phyloP scores from a whole-genome alignment of 2,113 vertebrate species.

The Toxotes chatareus region DNA sequence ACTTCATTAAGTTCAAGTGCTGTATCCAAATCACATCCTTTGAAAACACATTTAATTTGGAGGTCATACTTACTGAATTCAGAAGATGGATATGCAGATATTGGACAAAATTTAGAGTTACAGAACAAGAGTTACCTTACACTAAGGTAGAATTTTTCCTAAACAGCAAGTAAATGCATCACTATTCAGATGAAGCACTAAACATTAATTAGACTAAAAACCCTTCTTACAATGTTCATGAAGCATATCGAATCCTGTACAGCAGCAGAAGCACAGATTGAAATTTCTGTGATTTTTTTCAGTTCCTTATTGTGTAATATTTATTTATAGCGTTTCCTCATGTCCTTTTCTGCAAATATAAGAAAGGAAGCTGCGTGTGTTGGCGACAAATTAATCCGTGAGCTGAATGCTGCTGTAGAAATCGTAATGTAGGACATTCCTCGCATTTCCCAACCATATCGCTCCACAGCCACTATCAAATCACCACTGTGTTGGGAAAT shows the following conservation, averaged over 20 bases:
- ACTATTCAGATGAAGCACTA: background rate
- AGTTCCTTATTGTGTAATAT: constrained; percentile 36
- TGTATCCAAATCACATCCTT: background rate
- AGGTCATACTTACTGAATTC: background rate
- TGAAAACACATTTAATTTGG: background rate
- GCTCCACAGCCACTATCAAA: constrained; percentile 49
- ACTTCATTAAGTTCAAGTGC: background rate
- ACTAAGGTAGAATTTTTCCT: background rate
- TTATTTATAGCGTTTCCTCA: constrained; percentile 45
- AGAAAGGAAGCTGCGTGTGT: constrained; percentile 28
- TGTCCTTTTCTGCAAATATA: constrained; percentile 20
- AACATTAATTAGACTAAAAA: constrained; percentile 21
- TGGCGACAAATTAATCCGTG: constrained; percentile 37
- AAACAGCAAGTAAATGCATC: background rate
- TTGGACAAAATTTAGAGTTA: background rate
- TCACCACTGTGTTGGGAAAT: constrained; percentile 60
- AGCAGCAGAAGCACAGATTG: constrained; percentile 10
- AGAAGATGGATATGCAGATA: background rate
- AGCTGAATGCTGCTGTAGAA: constrained; percentile 37
- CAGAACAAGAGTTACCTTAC: background rate
- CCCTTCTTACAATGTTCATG: background rate
- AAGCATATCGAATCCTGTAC: constrained; percentile 20
- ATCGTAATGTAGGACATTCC: constrained; percentile 69
- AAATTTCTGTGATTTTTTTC: constrained; percentile 11
- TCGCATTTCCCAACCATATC: constrained; percentile 49